A percentile compares a stretch with the other conserved stretches of the same genome.
These are phyloP conservation scores for Orthosia gracilis DNA, from an alignment of 2,888 invertebrate species.

Conservation along the genomic window DNA sequence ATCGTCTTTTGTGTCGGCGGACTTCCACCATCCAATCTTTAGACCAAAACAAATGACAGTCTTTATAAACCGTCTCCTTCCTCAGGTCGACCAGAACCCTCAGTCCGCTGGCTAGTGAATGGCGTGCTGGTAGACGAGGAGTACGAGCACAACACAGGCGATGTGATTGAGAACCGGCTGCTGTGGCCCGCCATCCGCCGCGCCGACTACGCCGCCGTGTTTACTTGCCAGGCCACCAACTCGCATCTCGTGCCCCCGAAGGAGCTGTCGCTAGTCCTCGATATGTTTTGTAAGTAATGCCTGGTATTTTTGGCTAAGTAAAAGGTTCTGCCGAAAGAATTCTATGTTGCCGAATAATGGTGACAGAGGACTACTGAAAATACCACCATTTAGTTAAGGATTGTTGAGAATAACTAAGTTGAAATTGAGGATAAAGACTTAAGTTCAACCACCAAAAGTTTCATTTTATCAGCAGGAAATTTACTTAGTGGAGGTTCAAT, in stretches of 20 bases:
- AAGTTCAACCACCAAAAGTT: too few species aligned
- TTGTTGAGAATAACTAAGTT: too few species aligned
- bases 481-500: too few species aligned
- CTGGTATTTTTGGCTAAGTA: neutral
- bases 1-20: too few species aligned
- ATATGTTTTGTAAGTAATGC: constrained; percentile 94
- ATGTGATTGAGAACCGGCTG: constrained; percentile 96
- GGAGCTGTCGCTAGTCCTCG: constrained; percentile 94
- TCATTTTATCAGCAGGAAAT: too few species aligned
- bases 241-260: constrained; percentile 95
- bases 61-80: too few species aligned
- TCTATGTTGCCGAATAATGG: too few species aligned
- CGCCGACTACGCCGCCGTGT: constrained; percentile 95
- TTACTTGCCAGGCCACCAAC: constrained; percentile 97
- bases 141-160: constrained; percentile 96
- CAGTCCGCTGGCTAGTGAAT: constrained; percentile 96
- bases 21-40: neutral
- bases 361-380: too few species aligned
- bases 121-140: constrained; percentile 95
- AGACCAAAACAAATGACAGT: neutral
- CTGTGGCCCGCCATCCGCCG: constrained; percentile 94
- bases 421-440: too few species aligned
- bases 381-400: too few species aligned
- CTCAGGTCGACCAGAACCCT: constrained; percentile 95
- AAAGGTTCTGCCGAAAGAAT: too few species aligned